Evolutionary conservation across 2,888 invertebrate genomes (phyloP).

Genomic region (Cataglyphis livida): DNA sequence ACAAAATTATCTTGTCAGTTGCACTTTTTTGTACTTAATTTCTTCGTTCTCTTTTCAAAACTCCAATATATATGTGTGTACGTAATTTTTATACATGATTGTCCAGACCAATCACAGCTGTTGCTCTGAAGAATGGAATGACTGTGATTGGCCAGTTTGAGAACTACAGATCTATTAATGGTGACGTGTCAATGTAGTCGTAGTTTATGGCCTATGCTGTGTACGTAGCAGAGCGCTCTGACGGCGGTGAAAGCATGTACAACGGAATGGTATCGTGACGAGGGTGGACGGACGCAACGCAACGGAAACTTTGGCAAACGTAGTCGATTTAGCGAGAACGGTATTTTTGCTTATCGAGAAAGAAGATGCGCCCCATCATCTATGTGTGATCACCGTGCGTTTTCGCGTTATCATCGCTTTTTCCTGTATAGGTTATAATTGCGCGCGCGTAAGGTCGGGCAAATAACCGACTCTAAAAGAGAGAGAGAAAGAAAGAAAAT

Average conservation of each 20-base stretch:
- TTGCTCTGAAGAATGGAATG: too few species aligned
- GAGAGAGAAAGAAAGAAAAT: conserved; percentile 2
- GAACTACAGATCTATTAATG: too few species aligned
- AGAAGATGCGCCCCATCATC: background rate
- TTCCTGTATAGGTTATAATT: conserved; percentile 34
- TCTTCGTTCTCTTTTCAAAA: too few species aligned
- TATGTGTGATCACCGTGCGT: background rate
- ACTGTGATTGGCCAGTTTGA: too few species aligned
- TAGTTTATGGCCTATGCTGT: background rate
- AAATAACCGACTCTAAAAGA: conserved; percentile 1
- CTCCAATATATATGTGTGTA: too few species aligned
- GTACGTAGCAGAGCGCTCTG: conserved; percentile 4
- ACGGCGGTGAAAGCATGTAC: background rate
- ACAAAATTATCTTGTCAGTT: too few species aligned
- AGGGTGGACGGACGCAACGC: background rate
- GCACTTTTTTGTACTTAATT: too few species aligned
- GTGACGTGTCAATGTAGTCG: too few species aligned
- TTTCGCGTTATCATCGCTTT: background rate
- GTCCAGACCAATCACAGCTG: too few species aligned
- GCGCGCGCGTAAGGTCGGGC: conserved; percentile 1
- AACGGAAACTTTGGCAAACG: background rate
- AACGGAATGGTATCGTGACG: conserved; percentile 7
- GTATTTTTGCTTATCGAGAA: background rate
- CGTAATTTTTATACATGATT: too few species aligned
- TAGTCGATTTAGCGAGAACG: background rate